Base-by-base conservation (phyloP, 2,797 vertebrate species). In the Luscinia luscinia region DNA sequence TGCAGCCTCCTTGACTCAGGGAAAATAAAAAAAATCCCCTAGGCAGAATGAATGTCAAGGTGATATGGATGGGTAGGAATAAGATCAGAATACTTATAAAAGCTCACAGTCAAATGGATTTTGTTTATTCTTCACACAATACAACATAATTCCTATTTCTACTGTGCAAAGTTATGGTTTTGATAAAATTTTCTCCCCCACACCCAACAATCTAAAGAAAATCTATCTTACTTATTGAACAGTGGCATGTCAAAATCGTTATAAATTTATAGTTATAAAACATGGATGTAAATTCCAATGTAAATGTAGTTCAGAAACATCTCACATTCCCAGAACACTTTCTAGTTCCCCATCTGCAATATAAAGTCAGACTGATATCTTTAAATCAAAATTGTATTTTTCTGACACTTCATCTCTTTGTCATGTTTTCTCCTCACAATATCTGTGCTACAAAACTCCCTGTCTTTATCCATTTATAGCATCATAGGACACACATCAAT, bases 301-400 rank as follows among this genome's bases (percentile, higher is more conserved):
- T 41, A 41, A 41, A 41, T 43, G 1, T 78, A 58, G 58, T 73
- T 90, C 58, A 94, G 48, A 81, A 92, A 34, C 28, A 58, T 75
- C 57, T 80, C 30, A 66, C 32, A 91, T 79, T 90, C 88, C 46
- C 77, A 85, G 36, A 64, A 63, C 4, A 3, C 46, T 78, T 85
- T 55, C 52, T 84, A 46, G 55, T 12, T 82, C 45, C 27, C 48
- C 22, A 26, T 68, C 48, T 91, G 59, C 59, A 82, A 32, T 51
- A 92, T 74, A 46, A 93, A 95, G 68, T 68, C 75, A 94, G 54
- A 73, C 59, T 2, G 12, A 90, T 75, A 11, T 40, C 69, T 94
- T 64, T 95, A 87, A 91, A 95, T 95, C 89, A 95, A 92, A 93
- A 92, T 51, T 62, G 41, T 14, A 41, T 92, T 95, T 92, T 92